Conservation (phyloP, 1,140 invertebrate genomes). For the Melipona quadrifasciata region DNA sequence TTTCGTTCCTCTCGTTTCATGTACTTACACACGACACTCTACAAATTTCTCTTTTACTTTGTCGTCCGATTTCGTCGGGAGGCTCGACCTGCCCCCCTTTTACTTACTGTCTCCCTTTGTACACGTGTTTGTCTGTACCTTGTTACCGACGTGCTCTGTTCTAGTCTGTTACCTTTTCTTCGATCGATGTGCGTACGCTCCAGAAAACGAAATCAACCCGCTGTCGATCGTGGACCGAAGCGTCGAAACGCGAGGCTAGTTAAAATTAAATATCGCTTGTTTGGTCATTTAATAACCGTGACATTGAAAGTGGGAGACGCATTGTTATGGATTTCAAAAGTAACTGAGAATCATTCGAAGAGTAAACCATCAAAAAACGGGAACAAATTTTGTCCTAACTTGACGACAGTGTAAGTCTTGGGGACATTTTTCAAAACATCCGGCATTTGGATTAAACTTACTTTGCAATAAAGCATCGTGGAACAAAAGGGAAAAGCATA, state of each 20-base stretch:
- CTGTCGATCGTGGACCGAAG: conserved; percentile 42
- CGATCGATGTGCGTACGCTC: conserved; percentile 42
- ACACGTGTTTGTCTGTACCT: conserved; percentile 55
- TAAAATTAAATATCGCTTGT: not conserved
- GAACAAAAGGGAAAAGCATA: too few species aligned
- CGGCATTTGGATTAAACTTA: too few species aligned
- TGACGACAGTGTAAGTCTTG: too few species aligned
- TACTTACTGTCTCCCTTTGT: conserved; percentile 12
- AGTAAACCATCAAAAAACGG: too few species aligned
- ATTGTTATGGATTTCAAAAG: too few species aligned
- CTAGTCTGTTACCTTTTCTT: conserved; percentile 23
- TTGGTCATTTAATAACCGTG: too few species aligned
- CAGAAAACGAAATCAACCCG: not conserved
- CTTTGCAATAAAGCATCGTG: too few species aligned
- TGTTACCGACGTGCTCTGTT: conserved; percentile 32
- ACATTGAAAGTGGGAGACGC: too few species aligned
- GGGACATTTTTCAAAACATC: too few species aligned
- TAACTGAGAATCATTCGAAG: too few species aligned
- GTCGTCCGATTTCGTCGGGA: conserved; percentile 17
- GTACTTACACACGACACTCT: conserved; percentile 25
- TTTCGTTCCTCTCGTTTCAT: not conserved
- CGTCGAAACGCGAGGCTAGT: not conserved
- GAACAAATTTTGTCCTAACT: too few species aligned
- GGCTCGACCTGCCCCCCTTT: conserved; percentile 2
- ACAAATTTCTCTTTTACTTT: conserved; percentile 29